Conservation (phyloP, 2,113 vertebrate genomes). For the Columba livia region DNA sequence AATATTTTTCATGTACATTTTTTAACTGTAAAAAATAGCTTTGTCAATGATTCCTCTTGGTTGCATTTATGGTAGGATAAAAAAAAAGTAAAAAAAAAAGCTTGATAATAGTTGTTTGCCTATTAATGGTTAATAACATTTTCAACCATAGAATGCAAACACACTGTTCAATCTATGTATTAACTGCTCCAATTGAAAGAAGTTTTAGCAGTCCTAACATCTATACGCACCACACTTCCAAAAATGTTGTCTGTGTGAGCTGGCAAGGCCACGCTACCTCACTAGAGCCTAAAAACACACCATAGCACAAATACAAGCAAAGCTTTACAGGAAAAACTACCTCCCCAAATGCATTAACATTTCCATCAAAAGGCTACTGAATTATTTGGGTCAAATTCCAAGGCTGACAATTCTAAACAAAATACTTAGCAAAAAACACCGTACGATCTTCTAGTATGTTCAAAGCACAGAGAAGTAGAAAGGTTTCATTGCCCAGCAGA, state of each 20-base stretch:
- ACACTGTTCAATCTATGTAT: not conserved
- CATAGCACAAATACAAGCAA: not conserved
- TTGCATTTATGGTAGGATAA: fast-evolving
- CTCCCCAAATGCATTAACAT: not conserved
- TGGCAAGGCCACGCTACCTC: not conserved
- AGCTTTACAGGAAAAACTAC: not conserved
- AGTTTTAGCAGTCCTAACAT: not conserved
- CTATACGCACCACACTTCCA: not conserved
- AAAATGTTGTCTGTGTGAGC: not conserved
- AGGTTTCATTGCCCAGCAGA: not conserved
- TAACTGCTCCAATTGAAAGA: not conserved
- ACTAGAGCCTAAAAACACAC: not conserved
- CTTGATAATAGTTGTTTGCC: not conserved
- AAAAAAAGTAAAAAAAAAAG: not conserved
- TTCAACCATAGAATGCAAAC: not conserved
- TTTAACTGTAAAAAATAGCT: not conserved
- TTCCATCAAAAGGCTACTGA: not conserved
- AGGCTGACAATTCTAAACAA: not conserved
- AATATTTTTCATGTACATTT: not conserved
- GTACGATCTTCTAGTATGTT: not conserved
- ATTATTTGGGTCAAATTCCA: not conserved
- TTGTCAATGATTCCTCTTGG: not conserved
- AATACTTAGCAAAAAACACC: not conserved
- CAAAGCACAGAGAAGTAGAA: not conserved
- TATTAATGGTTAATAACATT: not conserved